Conservation (phyloP, 1,140 invertebrate species). For the Gryon sp. region DNA sequence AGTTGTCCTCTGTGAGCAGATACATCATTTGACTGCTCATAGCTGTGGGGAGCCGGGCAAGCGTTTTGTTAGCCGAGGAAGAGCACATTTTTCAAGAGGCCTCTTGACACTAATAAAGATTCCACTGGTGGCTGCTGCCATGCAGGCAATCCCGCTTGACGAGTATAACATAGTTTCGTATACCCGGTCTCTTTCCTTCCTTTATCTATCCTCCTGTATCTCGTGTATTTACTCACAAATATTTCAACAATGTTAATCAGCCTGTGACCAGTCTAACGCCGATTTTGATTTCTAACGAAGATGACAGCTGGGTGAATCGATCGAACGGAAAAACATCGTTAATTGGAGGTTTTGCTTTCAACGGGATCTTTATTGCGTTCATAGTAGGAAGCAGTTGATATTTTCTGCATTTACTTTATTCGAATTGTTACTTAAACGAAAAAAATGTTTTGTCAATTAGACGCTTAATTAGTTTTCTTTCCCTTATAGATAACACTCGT, state of each 20-base stretch:
- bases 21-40: conserved; percentile 66
- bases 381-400: neutral
- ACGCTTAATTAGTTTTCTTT: no score
- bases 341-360: conserved; percentile 18
- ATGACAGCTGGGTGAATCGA: conserved; percentile 23
- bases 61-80: conserved; percentile 62
- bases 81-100: conserved; percentile 65
- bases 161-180: conserved; percentile 67
- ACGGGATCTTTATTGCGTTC: neutral
- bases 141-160: conserved; percentile 65
- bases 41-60: conserved; percentile 59
- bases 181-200: conserved; percentile 44
- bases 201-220: conserved; percentile 48
- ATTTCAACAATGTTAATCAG: conserved; percentile 62
- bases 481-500: no score
- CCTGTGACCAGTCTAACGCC: conserved; percentile 16
- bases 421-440: no score
- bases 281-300: conserved; percentile 46
- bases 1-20: conserved; percentile 57
- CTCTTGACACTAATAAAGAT: conserved; percentile 72
- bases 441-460: no score
- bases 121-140: conserved; percentile 61
- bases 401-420: neutral
- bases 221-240: conserved; percentile 52
- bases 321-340: neutral